Conservation (phyloP, 1,140 invertebrate genomes). For the Halyomorpha halys region DNA sequence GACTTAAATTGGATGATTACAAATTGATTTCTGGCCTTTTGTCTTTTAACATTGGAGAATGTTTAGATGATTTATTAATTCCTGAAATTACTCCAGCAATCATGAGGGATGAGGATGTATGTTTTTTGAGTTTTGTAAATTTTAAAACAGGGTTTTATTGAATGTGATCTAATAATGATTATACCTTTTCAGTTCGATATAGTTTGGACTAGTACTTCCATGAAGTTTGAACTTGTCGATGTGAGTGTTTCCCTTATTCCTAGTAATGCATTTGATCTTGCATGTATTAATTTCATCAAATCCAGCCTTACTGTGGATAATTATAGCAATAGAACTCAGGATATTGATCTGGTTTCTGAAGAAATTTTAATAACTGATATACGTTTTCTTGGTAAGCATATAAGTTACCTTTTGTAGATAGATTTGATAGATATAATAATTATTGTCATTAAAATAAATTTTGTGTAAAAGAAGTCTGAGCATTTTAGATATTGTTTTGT, state of each 20-base stretch:
- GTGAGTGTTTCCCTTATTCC: constrained; percentile 65
- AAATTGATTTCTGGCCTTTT: constrained; percentile 78
- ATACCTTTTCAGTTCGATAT: constrained; percentile 28
- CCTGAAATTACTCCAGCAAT: constrained; percentile 24
- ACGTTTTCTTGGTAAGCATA: constrained; percentile 39
- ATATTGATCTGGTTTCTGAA: constrained; percentile 84
- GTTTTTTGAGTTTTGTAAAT: neutral
- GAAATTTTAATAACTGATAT: constrained; percentile 83
- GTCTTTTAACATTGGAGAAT: constrained; percentile 85
- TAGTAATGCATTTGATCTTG: constrained; percentile 46
- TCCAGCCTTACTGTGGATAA: constrained; percentile 74
- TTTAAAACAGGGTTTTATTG: neutral
- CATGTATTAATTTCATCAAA: constrained; percentile 85
- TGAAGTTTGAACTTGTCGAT: constrained; percentile 78
- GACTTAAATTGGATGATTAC: constrained; percentile 78
- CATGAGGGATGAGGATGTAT: constrained; percentile 17
- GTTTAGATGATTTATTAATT: constrained; percentile 51
- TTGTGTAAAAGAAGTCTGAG: too few species aligned
- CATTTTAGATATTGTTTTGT: too few species aligned
- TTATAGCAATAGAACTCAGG: constrained; percentile 77
- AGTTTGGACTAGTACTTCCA: constrained; percentile 64
- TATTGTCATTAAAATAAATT: too few species aligned
- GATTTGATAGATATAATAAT: neutral
- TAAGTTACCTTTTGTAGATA: too few species aligned
- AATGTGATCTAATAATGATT: neutral